phyloP scores from a whole-genome alignment of 2,797 vertebrate species.

The Anas acuta region DNA sequence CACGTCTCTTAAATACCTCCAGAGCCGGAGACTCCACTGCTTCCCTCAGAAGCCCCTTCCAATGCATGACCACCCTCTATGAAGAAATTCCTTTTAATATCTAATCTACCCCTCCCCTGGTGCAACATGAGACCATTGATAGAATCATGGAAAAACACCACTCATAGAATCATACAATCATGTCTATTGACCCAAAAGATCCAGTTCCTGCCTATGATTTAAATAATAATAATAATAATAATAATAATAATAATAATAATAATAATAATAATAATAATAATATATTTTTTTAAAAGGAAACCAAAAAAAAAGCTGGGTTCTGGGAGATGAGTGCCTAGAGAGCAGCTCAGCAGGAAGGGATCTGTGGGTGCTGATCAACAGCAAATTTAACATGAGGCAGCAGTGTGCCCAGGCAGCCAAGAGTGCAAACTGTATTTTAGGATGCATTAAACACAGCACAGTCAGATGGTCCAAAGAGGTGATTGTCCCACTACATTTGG shows the following conservation, averaged over 20 bases:
- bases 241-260: no score
- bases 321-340: neutral
- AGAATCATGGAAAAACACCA: neutral
- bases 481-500: no score
- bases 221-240: no score
- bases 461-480: no score
- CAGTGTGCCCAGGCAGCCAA: neutral
- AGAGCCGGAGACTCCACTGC: neutral
- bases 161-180: neutral
- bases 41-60: neutral
- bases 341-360: neutral
- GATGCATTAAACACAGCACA: no score
- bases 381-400: neutral
- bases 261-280: no score
- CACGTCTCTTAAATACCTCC: neutral
- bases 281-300: no score
- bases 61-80: neutral
- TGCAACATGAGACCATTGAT: neutral
- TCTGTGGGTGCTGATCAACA: neutral
- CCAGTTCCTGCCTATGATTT: neutral
- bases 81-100: neutral
- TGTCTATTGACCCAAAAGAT: neutral
- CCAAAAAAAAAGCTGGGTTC: no score
- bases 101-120: neutral
- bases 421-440: neutral